These are phyloP conservation scores for Eristalis pertinax DNA, from an alignment of 2,888 invertebrate species.

Conservation along the genomic window DNA sequence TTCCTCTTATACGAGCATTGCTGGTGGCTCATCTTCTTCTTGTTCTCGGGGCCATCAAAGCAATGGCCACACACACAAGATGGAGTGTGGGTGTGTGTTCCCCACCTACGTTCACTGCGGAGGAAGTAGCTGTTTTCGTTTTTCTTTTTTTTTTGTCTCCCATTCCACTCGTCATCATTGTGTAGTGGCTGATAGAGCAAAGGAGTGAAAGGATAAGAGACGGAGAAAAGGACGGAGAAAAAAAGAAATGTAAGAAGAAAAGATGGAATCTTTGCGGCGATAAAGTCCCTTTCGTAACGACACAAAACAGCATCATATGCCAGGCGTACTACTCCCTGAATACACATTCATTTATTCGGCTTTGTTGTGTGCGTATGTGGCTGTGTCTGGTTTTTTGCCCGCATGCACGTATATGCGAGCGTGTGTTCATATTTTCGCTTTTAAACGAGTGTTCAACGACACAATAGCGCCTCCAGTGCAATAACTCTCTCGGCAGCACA, in stretches of 20 bases:
- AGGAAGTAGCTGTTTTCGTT: neutral
- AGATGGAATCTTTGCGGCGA: conserved; percentile 50
- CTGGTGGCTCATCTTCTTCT: conserved; percentile 5
- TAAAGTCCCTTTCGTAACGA: conserved; percentile 60
- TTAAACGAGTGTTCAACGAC: conserved; percentile 48
- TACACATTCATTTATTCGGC: conserved; percentile 35
- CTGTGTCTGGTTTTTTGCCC: neutral
- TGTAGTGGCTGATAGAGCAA: conserved; percentile 5
- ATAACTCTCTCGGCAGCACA: conserved; percentile 32
- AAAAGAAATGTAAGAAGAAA: conserved; percentile 18
- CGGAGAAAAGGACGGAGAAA: neutral
- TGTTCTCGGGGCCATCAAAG: conserved; percentile 14
- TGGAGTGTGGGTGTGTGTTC: neutral
- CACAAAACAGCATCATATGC: conserved; percentile 58
- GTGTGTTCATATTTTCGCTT: conserved; percentile 28
- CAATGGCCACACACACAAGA: neutral
- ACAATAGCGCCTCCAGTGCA: conserved; percentile 33
- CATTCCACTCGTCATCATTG: neutral
- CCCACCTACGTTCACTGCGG: conserved; percentile 15
- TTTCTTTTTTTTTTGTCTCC: neutral
- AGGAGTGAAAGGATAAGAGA: conserved; percentile 13
- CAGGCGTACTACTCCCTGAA: conserved; percentile 31
- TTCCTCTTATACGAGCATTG: conserved; percentile 25
- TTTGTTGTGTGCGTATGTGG: neutral
- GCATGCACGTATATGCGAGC: neutral